Evolutionary conservation across 2,888 invertebrate genomes (phyloP).

Genomic region (Drosophila infuscata): DNA sequence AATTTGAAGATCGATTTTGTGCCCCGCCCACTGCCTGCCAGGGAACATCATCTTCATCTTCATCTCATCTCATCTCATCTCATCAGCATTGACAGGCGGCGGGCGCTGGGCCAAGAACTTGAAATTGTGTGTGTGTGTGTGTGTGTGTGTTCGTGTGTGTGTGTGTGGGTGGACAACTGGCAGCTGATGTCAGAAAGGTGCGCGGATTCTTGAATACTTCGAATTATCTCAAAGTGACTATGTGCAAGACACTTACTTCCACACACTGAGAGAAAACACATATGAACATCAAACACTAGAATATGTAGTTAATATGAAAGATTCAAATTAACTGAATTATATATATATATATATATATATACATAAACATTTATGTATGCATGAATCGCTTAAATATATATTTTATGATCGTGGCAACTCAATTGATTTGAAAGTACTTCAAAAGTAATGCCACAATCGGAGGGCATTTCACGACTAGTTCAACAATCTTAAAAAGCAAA

Average conservation of each 20-base stretch:
- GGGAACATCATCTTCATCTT: slow-evolving; percentile 25
- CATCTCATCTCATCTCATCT: slow-evolving; percentile 24
- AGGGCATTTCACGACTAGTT: too few species aligned
- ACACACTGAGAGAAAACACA: slow-evolving; percentile 44
- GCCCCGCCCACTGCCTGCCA: slow-evolving; percentile 17
- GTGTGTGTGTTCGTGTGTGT: slow-evolving; percentile 18
- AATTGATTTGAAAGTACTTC: background rate
- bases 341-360: background rate
- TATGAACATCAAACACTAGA: background rate
- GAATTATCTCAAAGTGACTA: slow-evolving; percentile 29
- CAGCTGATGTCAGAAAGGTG: slow-evolving; percentile 44
- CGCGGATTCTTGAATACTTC: slow-evolving; percentile 25
- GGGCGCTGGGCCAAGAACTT: slow-evolving; percentile 79
- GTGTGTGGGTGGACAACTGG: slow-evolving; percentile 30
- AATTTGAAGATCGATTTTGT: slow-evolving; percentile 36
- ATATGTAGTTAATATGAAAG: background rate
- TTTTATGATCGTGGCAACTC: background rate
- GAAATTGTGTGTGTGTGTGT: slow-evolving; percentile 51
- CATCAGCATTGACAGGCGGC: slow-evolving; percentile 63
- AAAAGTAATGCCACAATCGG: background rate
- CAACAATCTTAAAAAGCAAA: background rate
- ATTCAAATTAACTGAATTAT: background rate
- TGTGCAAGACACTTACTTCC: slow-evolving; percentile 1
- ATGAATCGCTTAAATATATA: background rate
- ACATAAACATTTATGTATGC: background rate